Base-by-base conservation (phyloP, 1,140 invertebrate genomes). In the Melipona quadrifasciata region DNA sequence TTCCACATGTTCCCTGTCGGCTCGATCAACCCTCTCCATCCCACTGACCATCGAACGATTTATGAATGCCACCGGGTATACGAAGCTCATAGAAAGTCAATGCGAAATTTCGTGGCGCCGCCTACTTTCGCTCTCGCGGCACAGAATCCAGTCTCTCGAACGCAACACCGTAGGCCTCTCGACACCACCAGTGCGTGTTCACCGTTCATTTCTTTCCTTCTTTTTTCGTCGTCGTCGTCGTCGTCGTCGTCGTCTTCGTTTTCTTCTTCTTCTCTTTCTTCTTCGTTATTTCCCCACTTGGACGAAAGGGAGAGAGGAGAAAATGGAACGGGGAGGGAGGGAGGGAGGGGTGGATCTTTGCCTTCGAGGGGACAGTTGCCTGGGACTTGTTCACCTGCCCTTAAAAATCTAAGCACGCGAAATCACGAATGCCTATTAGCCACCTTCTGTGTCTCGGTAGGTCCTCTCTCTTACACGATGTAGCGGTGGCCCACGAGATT, bases 371-470 rank as follows among this genome's bases (percentile, higher is more conserved):
- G 90, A 91, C 91, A 92, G 90, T 92, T 91, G 90, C 58, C 58
- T 65, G 76, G 67, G 51, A 58, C 47, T 39, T n/a, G 87, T 80
- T 91, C 91, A 92, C 91, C 91, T 92, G 91, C 90, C 90, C 86
- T 86, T 87, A 76, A 89, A 90, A 91, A 91, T 91, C 91, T 91
- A 91, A 91, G 89, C 91, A 88, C 91, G 84, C 90, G 90, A 91
- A 91, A 91, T 89, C 90, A 91, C 91, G 91, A 91, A 91, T 86
- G 89, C 80, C 86, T 82, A 91, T 91, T 91, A 91, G 82, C 90
- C 86, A 88, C 53, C 78, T 83, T 47, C 58, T 67, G 79, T 80
- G 86, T 88, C 87, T 51, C 70, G 80, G 64, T 70, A 76, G 75
- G 24, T 14, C 24, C 58, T 80, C 84, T 16, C 68, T 58, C 8